A percentile compares a stretch with the other conserved stretches of the same genome.
Evolutionary conservation across 2,888 invertebrate genomes (phyloP).

Genomic region (Polylopha cassiicola): DNA sequence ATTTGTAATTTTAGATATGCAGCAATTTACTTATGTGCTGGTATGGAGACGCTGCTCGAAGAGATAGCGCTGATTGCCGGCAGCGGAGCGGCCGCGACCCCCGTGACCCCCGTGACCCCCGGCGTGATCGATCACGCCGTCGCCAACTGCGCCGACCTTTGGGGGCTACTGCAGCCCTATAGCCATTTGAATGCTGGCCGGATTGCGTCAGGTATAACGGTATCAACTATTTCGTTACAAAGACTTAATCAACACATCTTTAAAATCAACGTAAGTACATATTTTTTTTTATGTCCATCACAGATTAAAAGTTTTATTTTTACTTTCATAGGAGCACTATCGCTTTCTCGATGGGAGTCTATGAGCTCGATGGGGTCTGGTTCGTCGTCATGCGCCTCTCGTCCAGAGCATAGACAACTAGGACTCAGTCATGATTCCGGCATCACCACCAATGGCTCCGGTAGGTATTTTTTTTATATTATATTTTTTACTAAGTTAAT

Average conservation of each 20-base stretch:
- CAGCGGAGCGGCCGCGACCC: slow-evolving; percentile 55
- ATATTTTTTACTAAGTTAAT: too few species aligned
- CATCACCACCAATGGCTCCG: slow-evolving; percentile 68
- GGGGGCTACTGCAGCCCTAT: slow-evolving; percentile 93
- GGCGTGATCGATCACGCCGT: slow-evolving; percentile 89
- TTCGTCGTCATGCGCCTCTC: slow-evolving; percentile 57
- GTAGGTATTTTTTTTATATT: slow-evolving; percentile 36
- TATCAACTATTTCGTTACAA: background rate
- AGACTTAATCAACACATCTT: too few species aligned
- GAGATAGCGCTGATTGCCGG: slow-evolving; percentile 80
- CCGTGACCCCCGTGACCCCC: slow-evolving; percentile 87
- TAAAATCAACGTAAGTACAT: too few species aligned
- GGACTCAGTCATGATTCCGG: slow-evolving; percentile 70
- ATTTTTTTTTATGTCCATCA: too few species aligned
- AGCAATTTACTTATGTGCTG: slow-evolving; percentile 92
- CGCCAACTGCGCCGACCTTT: slow-evolving; percentile 90
- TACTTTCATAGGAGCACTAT: slow-evolving; percentile 82
- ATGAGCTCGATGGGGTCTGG: slow-evolving; percentile 80
- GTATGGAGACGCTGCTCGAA: slow-evolving; percentile 91
- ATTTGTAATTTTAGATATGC: slow-evolving; percentile 79
- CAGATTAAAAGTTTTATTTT: background rate
- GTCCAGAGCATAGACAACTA: slow-evolving; percentile 56
- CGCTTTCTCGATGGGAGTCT: slow-evolving; percentile 90
- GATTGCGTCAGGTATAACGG: slow-evolving; percentile 84
- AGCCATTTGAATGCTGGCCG: slow-evolving; percentile 93